A percentile compares a stretch with the other conserved stretches of the same genome.
Conservation (phyloP, 2,888 invertebrate genomes). For the Ariolimax columbianus region DNA sequence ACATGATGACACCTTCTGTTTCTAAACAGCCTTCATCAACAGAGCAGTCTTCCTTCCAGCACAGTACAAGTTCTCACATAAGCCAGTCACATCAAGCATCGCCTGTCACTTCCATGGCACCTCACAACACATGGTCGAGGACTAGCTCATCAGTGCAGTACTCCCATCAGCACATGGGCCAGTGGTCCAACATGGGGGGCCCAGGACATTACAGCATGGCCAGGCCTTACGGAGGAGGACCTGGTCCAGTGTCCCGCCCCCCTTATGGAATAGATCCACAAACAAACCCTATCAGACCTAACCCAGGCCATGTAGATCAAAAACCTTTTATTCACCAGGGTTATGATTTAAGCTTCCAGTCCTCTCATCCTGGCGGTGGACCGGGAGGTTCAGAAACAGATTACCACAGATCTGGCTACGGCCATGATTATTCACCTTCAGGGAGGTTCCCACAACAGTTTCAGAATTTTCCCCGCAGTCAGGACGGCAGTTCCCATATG, state of each 20-base stretch:
- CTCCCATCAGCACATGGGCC: slow-evolving; percentile 19
- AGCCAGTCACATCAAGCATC: slow-evolving; percentile 2
- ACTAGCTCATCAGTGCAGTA: neutral
- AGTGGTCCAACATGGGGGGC: slow-evolving; percentile 36
- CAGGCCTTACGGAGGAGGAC: slow-evolving; percentile 29
- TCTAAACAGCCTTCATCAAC: neutral
- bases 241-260: neutral
- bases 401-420: slow-evolving; percentile 21
- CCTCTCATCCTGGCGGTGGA: neutral
- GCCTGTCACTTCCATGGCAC: slow-evolving; percentile 10
- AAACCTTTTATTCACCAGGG: slow-evolving; percentile 16
- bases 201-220: slow-evolving; percentile 28
- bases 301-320: neutral
- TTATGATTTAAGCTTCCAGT: slow-evolving; percentile 10
- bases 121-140: slow-evolving; percentile 24
- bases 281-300: neutral
- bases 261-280: slow-evolving; percentile 8
- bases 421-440: slow-evolving; percentile 1
- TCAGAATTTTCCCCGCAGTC: neutral
- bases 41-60: slow-evolving; percentile 14
- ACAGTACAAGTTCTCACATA: slow-evolving; percentile 7
- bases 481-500: slow-evolving; percentile 2
- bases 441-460: neutral
- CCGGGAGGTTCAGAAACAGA: neutral
- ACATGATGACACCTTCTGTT: neutral